Percentiles rank a stretch among this genome's conserved stretches.
phyloP scores from a whole-genome alignment of 2,888 invertebrate genomes.

The Agonopterix alstromeriana region DNA sequence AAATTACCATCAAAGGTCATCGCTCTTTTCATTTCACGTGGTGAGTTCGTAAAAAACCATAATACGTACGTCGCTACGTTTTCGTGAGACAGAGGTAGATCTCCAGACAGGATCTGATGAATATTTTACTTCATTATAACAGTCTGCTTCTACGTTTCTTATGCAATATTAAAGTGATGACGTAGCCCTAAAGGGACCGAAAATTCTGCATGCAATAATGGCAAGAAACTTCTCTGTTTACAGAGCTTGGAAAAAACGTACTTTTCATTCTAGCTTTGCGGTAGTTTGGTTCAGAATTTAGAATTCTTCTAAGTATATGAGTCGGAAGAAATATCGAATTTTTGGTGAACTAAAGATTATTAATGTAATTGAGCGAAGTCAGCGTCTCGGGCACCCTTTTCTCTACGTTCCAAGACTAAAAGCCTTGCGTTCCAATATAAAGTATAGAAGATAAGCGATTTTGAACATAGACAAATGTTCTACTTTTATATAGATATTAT shows the following conservation, averaged over 20 bases:
- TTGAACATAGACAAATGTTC: too few species aligned
- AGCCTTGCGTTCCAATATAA: constrained; percentile 27
- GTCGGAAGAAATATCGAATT: constrained; percentile 13
- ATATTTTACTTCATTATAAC: constrained; percentile 73
- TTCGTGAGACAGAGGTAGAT: constrained; percentile 39
- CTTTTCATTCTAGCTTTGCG: too few species aligned
- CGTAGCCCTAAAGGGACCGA: constrained; percentile 6
- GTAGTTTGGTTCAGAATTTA: too few species aligned
- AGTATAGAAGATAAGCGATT: too few species aligned
- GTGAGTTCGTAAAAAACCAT: constrained; percentile 10
- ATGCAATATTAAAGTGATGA: constrained; percentile 45
- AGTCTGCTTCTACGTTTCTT: constrained; percentile 44
- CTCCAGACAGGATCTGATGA: constrained; percentile 66
- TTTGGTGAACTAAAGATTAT: constrained; percentile 50
- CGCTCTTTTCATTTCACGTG: neutral
- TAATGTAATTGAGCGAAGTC: constrained; percentile 57
- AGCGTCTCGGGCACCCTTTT: constrained; percentile 61
- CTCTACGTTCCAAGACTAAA: constrained; percentile 61
- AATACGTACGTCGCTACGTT: constrained; percentile 34
- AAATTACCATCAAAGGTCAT: neutral
- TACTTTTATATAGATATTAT: too few species aligned
- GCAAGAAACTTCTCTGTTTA: too few species aligned
- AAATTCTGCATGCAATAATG: too few species aligned
- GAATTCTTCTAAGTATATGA: neutral
- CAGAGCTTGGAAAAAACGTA: too few species aligned